Evolutionary conservation across 1,140 invertebrate species (phyloP).

Genomic region (Holcopasites calliopsidis): DNA sequence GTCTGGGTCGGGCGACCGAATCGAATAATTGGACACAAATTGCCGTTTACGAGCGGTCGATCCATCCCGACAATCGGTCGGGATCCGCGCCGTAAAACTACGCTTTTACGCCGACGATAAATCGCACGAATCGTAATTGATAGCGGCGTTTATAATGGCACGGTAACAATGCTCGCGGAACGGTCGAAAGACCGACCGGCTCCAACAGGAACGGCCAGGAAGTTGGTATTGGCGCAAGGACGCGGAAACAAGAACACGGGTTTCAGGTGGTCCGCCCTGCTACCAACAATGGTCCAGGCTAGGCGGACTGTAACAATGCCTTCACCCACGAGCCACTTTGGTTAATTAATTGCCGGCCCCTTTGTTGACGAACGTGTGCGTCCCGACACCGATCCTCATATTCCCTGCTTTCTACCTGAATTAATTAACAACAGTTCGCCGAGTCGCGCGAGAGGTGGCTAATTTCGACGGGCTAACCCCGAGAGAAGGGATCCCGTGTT

Average conservation of each 20-base stretch:
- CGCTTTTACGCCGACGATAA: conserved; percentile 27
- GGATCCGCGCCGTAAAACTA: neutral
- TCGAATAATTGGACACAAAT: conserved; percentile 50
- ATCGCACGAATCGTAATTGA: conserved; percentile 44
- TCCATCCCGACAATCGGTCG: conserved; percentile 32
- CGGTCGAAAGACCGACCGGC: conserved; percentile 11
- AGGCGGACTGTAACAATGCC: conserved; percentile 50
- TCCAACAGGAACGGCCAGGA: conserved; percentile 4
- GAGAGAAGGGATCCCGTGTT: neutral
- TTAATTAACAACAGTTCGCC: conserved; percentile 54
- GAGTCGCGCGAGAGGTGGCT: conserved; percentile 28
- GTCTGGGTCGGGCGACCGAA: neutral
- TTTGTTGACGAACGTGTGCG: conserved; percentile 55
- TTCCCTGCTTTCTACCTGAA: conserved; percentile 48
- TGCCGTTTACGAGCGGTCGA: conserved; percentile 31
- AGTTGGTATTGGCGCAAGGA: conserved; percentile 51
- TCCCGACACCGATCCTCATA: conserved; percentile 45
- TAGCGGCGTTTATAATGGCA: conserved; percentile 27
- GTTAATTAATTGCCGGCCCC: conserved; percentile 60
- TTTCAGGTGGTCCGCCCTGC: conserved; percentile 39
- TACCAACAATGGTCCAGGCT: conserved; percentile 44
- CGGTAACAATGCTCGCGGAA: conserved; percentile 5
- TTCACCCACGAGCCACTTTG: conserved; percentile 46
- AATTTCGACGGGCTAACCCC: conserved; percentile 26
- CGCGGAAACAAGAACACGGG: conserved; percentile 56